Evolutionary conservation across 2,888 invertebrate genomes (phyloP).

Genomic region (Dryadula phaetusa): DNA sequence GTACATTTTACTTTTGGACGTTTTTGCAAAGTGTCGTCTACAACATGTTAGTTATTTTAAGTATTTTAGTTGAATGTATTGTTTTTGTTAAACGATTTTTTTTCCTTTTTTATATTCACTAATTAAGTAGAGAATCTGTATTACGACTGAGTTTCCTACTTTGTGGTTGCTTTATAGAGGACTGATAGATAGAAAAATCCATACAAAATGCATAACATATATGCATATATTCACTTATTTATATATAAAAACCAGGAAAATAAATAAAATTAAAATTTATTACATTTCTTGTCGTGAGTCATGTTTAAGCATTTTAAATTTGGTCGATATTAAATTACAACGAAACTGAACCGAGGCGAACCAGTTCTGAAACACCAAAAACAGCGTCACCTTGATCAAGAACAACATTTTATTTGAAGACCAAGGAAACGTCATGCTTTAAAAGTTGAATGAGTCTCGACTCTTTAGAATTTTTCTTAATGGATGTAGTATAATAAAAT

Average conservation of each 20-base stretch:
- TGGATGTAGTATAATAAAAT: background rate
- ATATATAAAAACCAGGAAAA: background rate
- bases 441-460: background rate
- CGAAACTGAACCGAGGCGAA: slow-evolving; percentile 36
- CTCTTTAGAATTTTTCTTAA: background rate
- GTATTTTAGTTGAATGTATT: background rate
- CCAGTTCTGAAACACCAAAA: slow-evolving; percentile 48
- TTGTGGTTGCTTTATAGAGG: background rate
- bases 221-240: background rate
- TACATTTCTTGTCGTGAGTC: background rate
- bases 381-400: slow-evolving; percentile 54
- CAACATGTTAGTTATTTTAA: slow-evolving; percentile 22
- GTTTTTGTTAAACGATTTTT: too few relatives aligned
- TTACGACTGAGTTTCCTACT: background rate
- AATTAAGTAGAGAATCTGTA: background rate
- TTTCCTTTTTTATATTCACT: background rate
- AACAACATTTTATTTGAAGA: slow-evolving; percentile 44
- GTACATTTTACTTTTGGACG: slow-evolving; percentile 52
- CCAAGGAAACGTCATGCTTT: background rate
- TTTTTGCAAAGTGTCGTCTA: slow-evolving; percentile 35
- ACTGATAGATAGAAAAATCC: too few relatives aligned
- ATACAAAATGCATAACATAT: too few relatives aligned
- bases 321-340: slow-evolving; percentile 32
- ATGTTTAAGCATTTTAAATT: slow-evolving; percentile 29
- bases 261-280: background rate